Evolutionary conservation across 2,797 vertebrate genomes (phyloP).

Genomic region (Botia almorhae): DNA sequence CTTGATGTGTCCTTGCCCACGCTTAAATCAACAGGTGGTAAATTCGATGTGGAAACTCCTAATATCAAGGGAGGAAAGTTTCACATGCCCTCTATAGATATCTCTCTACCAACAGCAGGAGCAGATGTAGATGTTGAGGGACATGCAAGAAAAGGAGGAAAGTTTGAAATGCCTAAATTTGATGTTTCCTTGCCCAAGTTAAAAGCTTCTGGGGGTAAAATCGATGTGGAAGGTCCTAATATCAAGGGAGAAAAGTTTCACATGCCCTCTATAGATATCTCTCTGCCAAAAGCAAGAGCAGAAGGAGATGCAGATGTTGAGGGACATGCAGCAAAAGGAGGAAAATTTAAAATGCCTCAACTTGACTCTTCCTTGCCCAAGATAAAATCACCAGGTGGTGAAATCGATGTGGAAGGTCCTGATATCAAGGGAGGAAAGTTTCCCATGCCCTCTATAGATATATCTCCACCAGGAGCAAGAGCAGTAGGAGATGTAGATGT

Average conservation of each 20-base stretch:
- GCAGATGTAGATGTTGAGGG: background rate
- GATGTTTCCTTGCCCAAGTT: background rate
- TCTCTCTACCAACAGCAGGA: slow-evolving; percentile 28
- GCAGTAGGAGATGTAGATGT: background rate
- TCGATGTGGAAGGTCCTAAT: slow-evolving; percentile 26
- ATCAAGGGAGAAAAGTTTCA: slow-evolving; percentile 55
- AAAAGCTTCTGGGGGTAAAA: background rate
- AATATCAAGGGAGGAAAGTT: slow-evolving; percentile 52
- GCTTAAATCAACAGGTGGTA: background rate
- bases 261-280: slow-evolving; percentile 62
- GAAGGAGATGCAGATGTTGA: slow-evolving; percentile 60
- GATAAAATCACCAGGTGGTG: background rate
- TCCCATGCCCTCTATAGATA: background rate
- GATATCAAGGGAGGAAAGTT: slow-evolving; percentile 56
- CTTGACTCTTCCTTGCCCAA: slow-evolving; percentile 61
- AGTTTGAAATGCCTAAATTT: slow-evolving; percentile 29
- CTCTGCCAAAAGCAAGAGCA: background rate
- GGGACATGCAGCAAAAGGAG: slow-evolving; percentile 54
- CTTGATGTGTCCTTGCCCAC: background rate
- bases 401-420: background rate
- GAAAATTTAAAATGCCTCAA: slow-evolving; percentile 67
- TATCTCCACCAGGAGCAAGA: background rate
- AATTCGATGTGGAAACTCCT: background rate
- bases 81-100: slow-evolving; percentile 63
- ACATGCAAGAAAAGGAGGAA: background rate